Base-by-base conservation (phyloP, 2,888 invertebrate species). In the Athripsodes cinereus region DNA sequence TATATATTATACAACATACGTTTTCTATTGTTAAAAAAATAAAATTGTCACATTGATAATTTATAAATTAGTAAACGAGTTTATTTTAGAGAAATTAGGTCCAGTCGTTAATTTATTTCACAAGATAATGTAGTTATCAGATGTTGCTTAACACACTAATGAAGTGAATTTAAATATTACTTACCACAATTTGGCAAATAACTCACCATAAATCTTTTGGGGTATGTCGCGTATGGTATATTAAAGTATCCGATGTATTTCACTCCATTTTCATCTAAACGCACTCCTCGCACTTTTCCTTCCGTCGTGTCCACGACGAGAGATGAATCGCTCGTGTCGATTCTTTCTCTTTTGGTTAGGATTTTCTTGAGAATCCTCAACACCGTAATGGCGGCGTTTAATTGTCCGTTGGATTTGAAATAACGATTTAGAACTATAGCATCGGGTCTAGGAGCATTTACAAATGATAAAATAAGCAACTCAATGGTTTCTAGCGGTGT, bases 171-270 rank as follows among this genome's bases (percentile, higher is more conserved):
- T n/a, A n/a, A n/a, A n/a, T n/a, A n/a, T n/a, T n/a, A n/a, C n/a
- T n/a, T n/a, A n/a, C n/a, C n/a, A n/a, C n/a, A n/a, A n/a, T n/a
- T n/a, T n/a, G n/a, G 26, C 10, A 6, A 26, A 6, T 26, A 26
- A 22, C 40, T 49, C 20, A 55, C 55, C 55, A 47, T 47, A 34
- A 48, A 55, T 55, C 55, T 55, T 35, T 34, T 21, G 3, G 49
- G 48, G 16, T n/a, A 11, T 11, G 11, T 21, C 11, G 49, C 55
- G 18, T 55, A 55, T 18, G 55, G 55, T 13, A 55, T 55, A 22
- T 47, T 47, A 10, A 49, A 5, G 20, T 20, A 55, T 6, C 47
- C 26, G 5, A 21, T 18, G 21, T 20, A 55, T n/a, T 21, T 34
- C 11, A 8, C 21, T 11, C 55, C 55, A 50, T 16, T 34, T 1